Percentiles rank a stretch among this genome's conserved stretches.
Conservation (phyloP, 2,113 vertebrate genomes). For the Myxocyprinus asiaticus region DNA sequence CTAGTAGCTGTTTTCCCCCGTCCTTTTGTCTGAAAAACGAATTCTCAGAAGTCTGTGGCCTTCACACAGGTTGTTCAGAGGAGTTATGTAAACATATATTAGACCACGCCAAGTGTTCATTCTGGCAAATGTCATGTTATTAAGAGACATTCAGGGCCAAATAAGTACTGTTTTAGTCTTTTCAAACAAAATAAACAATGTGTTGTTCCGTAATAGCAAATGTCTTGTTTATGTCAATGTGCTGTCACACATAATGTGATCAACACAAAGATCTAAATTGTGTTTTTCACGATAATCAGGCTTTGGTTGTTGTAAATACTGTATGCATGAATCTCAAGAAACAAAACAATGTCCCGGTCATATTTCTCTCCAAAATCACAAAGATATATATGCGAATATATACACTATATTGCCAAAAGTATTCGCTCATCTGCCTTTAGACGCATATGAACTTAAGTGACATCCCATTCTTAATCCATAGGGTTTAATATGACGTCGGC, state of each 20-base stretch:
- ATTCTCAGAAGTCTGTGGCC: neutral
- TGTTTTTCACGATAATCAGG: neutral
- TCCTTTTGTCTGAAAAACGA: constrained; percentile 9
- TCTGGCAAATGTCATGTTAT: neutral
- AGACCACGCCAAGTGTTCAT: constrained; percentile 1
- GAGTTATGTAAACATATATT: neutral
- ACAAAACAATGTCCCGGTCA: too few relatives aligned
- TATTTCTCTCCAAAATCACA: too few relatives aligned
- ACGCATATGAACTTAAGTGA: too few relatives aligned
- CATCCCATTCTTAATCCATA: too few relatives aligned
- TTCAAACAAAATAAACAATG: neutral
- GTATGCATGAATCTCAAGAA: too few relatives aligned
- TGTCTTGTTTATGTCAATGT: neutral
- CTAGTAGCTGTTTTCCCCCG: neutral
- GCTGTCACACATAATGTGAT: neutral
- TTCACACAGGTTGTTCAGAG: neutral
- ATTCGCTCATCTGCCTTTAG: too few relatives aligned
- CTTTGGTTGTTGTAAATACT: too few relatives aligned
- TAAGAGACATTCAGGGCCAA: neutral
- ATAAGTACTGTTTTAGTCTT: constrained; percentile 5
- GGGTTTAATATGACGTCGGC: too few relatives aligned
- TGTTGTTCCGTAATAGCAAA: neutral
- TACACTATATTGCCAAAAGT: too few relatives aligned
- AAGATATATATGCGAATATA: too few relatives aligned
- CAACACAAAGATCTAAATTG: neutral